phyloP scores from a whole-genome alignment of 2,113 vertebrate genomes.

The Mustela lutreola region DNA sequence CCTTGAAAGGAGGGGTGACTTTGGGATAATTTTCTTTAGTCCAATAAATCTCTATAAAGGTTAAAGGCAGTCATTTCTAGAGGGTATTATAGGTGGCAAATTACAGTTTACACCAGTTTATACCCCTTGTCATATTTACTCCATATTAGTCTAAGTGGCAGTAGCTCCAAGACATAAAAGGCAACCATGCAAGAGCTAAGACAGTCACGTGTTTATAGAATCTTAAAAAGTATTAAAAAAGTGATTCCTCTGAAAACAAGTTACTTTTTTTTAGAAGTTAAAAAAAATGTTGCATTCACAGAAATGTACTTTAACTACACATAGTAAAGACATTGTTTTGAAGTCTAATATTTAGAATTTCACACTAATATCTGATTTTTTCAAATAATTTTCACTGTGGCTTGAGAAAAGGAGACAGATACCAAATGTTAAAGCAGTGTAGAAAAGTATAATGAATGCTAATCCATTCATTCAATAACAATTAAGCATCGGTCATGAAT shows the following conservation, averaged over 20 bases:
- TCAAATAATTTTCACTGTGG: background rate
- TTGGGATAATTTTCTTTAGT: background rate
- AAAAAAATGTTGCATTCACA: background rate
- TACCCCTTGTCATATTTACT: background rate
- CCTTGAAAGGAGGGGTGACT: background rate
- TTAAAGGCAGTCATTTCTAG: background rate
- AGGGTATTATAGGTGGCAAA: background rate
- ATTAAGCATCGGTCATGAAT: background rate
- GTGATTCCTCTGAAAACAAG: background rate
- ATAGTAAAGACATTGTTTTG: background rate
- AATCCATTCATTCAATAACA: background rate
- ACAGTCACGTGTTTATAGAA: background rate
- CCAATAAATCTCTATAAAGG: background rate
- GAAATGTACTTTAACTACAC: background rate
- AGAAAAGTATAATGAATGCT: background rate
- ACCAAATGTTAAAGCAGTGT: background rate
- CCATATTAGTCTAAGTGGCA: background rate
- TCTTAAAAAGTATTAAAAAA: background rate
- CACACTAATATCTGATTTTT: background rate
- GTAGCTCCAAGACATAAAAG: background rate
- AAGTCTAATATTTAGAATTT: background rate
- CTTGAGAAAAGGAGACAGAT: background rate
- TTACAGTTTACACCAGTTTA: background rate
- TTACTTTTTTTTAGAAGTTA: background rate
- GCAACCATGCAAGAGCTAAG: background rate